Base-by-base conservation (phyloP, 2,888 invertebrate genomes). In the Crepidodera aurea region DNA sequence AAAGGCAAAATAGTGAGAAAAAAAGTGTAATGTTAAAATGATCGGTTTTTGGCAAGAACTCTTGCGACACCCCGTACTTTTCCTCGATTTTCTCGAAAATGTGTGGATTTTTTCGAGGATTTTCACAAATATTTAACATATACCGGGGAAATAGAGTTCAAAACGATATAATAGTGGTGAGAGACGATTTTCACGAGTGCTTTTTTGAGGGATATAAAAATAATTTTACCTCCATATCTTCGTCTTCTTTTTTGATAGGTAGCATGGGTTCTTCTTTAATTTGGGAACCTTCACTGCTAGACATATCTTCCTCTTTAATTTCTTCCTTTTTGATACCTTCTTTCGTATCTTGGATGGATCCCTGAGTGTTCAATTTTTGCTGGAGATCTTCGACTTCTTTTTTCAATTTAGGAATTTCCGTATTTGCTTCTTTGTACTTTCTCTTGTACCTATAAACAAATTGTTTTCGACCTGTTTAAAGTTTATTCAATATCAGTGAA, bases 361-460 rank as follows among this genome's bases (percentile, higher is more conserved):
- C 81, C 64, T 84, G 83, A 59, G 85, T 85, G 0, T 82, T 85
- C 27, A 89, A 71, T 74, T 87, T 88, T 0, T 83, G 78, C 10
- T 84, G 83, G 1, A 88, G 70, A 37, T 90, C 90, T 68, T 90
- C 90, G 4, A 88, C 78, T 76, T 90, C 90, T 75, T 89, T 89
- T 50, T 87, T 85, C 62, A 89, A 89, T 84, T 93, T 93, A 64
- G 90, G 88, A 69, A 92, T 85, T 80, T 95, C 94, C 12, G 88
- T 85, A 71, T 91, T 92, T 25, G 91, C 86, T 79, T 95, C 95
- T 77, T 94, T 94, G 76, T 94, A 94, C 79, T 94, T 94, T 60
- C 93, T 84, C 80, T 97, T 96, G 78, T 96, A 97, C 25, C 75
- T 69, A 39, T 53, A 53, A 51, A 18, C 51, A 22, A 22, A 22